phyloP scores from a whole-genome alignment of 2,888 invertebrate species.

The Lasioglossum villosulum region DNA sequence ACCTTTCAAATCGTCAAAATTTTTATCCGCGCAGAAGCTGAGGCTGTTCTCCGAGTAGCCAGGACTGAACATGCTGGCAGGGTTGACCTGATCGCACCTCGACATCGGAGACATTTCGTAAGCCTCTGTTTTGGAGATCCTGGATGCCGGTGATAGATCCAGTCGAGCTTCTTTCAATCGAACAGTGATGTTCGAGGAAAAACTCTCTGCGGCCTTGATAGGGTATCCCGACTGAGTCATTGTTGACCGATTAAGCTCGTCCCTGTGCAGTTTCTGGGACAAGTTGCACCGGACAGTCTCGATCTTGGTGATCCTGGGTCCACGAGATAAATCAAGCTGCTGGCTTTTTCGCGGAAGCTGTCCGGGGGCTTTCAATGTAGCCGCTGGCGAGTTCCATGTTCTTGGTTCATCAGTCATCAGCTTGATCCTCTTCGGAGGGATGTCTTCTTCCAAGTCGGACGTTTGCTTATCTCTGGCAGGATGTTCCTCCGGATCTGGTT shows the following conservation, averaged over 20 bases:
- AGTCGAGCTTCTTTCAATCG: neutral
- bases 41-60: conserved; percentile 31
- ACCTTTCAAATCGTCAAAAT: conserved; percentile 40
- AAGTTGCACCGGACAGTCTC: conserved; percentile 40
- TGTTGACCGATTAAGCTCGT: neutral
- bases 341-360: neutral
- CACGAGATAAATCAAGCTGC: neutral
- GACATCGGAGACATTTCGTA: neutral
- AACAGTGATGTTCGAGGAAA: neutral
- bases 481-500: neutral
- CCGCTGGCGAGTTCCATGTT: neutral
- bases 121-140: conserved; percentile 22
- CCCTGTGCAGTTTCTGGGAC: neutral
- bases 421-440: conserved; percentile 32
- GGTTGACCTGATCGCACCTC: neutral
- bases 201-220: neutral
- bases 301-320: conserved; percentile 41
- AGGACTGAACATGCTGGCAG: conserved; percentile 45
- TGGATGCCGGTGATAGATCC: neutral
- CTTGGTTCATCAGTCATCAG: conserved; percentile 13
- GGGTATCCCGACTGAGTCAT: conserved; percentile 7
- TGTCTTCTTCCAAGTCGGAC: neutral
- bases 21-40: conserved; percentile 30
- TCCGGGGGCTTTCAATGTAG: neutral
- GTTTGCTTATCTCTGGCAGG: conserved; percentile 35